Conservation (phyloP, 2,888 invertebrate genomes). For the Lysandra bellargus region DNA sequence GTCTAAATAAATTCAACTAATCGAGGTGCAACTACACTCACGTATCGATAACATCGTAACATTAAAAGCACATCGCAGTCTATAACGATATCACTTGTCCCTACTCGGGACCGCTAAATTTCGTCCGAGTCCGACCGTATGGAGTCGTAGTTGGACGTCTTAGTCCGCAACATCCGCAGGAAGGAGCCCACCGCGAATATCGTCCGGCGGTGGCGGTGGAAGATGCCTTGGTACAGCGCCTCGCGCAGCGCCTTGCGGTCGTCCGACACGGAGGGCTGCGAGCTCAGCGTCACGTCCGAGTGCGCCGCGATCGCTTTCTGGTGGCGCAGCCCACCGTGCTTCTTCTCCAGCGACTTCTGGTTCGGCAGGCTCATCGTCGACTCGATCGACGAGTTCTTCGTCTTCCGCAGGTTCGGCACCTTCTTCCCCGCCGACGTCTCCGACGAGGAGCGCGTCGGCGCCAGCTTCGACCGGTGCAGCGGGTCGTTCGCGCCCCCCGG, state of each 20-base stretch:
- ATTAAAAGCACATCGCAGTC: slow-evolving; percentile 71
- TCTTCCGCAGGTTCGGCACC: slow-evolving; percentile 69
- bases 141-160: slow-evolving; percentile 88
- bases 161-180: slow-evolving; percentile 86
- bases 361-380: slow-evolving; percentile 78
- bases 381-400: slow-evolving; percentile 76
- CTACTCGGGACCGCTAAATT: slow-evolving; percentile 67
- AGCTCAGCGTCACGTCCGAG: slow-evolving; percentile 78
- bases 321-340: slow-evolving; percentile 79
- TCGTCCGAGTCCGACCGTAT: slow-evolving; percentile 83
- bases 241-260: slow-evolving; percentile 86
- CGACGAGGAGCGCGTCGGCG: slow-evolving; percentile 72
- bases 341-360: slow-evolving; percentile 77
- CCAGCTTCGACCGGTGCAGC: slow-evolving; percentile 70
- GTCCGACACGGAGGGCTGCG: slow-evolving; percentile 74
- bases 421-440: slow-evolving; percentile 73
- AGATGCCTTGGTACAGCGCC: slow-evolving; percentile 88
- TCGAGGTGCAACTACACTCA: background rate
- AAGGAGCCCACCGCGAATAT: slow-evolving; percentile 89
- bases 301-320: slow-evolving; percentile 82
- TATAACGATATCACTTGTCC: slow-evolving; percentile 60
- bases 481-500: slow-evolving; percentile 72
- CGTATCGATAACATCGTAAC: slow-evolving; percentile 49
- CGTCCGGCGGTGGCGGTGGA: slow-evolving; percentile 87
- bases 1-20: background rate